These are phyloP conservation scores for Timema podura DNA, from an alignment of 2,888 invertebrate species.

Conservation along the genomic window DNA sequence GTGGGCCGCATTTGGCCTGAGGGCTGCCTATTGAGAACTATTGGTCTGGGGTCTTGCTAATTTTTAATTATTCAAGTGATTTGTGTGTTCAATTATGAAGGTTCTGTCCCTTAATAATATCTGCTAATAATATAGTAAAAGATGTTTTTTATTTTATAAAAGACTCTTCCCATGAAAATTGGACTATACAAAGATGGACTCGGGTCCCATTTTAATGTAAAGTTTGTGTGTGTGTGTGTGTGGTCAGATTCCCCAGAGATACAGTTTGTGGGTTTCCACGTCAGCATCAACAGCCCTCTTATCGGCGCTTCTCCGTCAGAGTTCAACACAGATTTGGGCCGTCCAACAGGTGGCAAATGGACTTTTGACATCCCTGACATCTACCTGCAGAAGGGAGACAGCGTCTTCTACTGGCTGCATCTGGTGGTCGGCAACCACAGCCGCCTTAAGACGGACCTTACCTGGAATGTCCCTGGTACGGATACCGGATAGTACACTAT, in stretches of 20 bases:
- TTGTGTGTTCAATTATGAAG: too few species aligned
- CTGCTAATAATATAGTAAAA: neutral
- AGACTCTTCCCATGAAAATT: too few species aligned
- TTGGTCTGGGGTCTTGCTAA: too few species aligned
- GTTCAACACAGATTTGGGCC: conserved; percentile 21
- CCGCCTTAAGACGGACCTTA: conserved; percentile 4
- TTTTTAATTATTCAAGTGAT: too few species aligned
- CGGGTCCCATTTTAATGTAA: neutral
- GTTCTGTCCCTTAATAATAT: too few species aligned
- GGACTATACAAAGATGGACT: neutral
- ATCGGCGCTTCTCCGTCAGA: conserved; percentile 17
- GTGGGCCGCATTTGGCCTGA: too few species aligned
- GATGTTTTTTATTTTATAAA: neutral
- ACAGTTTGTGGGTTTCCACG: conserved; percentile 23
- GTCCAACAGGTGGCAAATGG: conserved; percentile 15
- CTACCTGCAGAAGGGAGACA: conserved; percentile 20
- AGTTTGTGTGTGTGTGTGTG: neutral
- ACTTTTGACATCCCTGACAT: conserved; percentile 10
- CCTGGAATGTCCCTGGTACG: conserved; percentile 12
- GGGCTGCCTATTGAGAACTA: too few species aligned
- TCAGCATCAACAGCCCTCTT: conserved; percentile 20
- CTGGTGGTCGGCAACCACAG: conserved; percentile 1
- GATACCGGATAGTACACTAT: neutral
- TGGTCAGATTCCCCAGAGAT: conserved; percentile 17
- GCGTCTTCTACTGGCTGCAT: conserved; percentile 20